Evolutionary conservation across 2,113 vertebrate species (phyloP).

Genomic region (Equus quagga): DNA sequence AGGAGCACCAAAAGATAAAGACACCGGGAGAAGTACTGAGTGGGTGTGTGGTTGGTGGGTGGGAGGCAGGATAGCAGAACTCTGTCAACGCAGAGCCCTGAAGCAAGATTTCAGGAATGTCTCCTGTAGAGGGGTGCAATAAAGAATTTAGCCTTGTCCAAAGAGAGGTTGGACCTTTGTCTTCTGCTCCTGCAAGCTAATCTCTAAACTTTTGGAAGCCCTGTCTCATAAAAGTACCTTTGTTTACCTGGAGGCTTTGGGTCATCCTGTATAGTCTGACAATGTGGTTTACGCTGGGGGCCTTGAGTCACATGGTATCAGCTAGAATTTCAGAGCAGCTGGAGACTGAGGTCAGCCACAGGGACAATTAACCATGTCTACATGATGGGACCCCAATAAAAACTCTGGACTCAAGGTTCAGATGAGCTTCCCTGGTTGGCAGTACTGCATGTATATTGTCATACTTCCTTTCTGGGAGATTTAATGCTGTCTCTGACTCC

Average conservation of each 20-base stretch:
- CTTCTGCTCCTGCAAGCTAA: not conserved
- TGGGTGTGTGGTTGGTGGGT: too few relatives aligned
- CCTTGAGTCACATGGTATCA: not conserved
- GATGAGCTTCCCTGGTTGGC: not conserved
- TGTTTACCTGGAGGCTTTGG: not conserved
- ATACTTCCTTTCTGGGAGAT: not conserved
- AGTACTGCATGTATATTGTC: not conserved
- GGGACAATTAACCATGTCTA: not conserved
- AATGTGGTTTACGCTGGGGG: not conserved
- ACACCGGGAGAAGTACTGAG: not conserved
- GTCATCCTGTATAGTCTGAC: not conserved
- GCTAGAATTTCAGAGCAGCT: not conserved
- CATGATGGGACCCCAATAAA: not conserved
- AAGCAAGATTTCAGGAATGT: not conserved
- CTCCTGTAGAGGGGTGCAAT: not conserved
- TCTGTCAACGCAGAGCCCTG: not conserved
- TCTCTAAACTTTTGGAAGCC: not conserved
- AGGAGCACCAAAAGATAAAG: not conserved
- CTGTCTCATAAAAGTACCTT: not conserved
- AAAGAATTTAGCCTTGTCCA: not conserved
- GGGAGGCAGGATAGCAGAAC: accelerated
- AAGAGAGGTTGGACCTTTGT: not conserved
- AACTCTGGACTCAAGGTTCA: not conserved
- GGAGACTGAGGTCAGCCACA: not conserved
- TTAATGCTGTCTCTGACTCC: not conserved